Base-by-base conservation (phyloP, 2,113 vertebrate genomes). In the Malaclemys terrapin region DNA sequence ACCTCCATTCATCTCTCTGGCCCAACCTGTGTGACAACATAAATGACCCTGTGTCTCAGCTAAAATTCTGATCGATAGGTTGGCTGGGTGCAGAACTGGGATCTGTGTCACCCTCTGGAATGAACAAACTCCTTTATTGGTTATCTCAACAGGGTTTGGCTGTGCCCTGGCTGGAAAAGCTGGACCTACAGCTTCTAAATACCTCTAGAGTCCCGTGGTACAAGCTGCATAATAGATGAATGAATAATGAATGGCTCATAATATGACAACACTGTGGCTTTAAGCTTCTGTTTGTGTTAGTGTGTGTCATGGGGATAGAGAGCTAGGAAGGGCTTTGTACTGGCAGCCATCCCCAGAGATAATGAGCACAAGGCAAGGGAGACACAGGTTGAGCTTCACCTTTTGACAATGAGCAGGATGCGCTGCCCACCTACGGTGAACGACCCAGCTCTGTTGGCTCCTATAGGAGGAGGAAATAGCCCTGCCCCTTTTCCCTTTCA, bases 181-280 rank as follows among this genome's bases (percentile, higher is more conserved):
- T 76, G 42, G 24, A 14, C 12, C 42, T 69, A 69, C 17, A 20
- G 35, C 65, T 69, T n/a, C 35, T 38, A n/a, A 20, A 38, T 38
- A 38, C 65, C 62, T 14, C 31, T 8, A 69, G 17, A 69, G n/a
- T 49, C 24, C 35, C 53, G 12, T 52, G n/a, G 25, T n/a, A 31
- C 2, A 38, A 38, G 50, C 82, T 14, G 56, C 3, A 4, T 14
- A 20, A 29, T 6, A 86, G 11, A 59, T 38, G 65, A 35, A 17
- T 38, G 35, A 69, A 25, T 76, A 69, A 25, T 76, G 24, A 27
- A 76, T 76, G 10, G 38, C 42, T 76, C 72, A 45, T 10, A 76
- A 45, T 45, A 45, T 6, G 42, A 24, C 1, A 38, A 80, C 57
- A 0, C 1, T 1, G 1, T 17, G 10, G 42, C 11, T 45, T 27